These are phyloP conservation scores for Tholera decimalis DNA, from an alignment of 2,888 invertebrate genomes.

Conservation along the genomic window DNA sequence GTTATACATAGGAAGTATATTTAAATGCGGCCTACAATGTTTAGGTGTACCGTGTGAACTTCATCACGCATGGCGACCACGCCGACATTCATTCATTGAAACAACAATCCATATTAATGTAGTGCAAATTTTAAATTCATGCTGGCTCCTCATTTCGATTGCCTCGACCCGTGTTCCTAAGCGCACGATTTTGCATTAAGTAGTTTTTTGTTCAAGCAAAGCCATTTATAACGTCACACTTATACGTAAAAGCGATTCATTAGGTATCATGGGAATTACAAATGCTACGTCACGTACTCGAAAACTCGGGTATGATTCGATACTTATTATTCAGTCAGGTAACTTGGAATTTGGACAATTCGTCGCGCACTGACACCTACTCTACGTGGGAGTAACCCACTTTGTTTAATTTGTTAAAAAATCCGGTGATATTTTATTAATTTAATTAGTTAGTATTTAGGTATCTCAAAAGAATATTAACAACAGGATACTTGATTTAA, in stretches of 20 bases:
- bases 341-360: slow-evolving; percentile 74
- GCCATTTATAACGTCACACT: slow-evolving; percentile 86
- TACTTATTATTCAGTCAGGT: slow-evolving; percentile 75
- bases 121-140: slow-evolving; percentile 91
- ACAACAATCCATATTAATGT: slow-evolving; percentile 91
- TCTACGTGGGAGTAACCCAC: slow-evolving; percentile 74
- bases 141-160: slow-evolving; percentile 87
- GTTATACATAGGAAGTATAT: slow-evolving; percentile 91
- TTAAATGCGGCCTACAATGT: slow-evolving; percentile 90
- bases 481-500: slow-evolving; percentile 58
- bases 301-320: slow-evolving; percentile 70
- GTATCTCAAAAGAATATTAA: slow-evolving; percentile 52
- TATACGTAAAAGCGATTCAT: slow-evolving; percentile 82
- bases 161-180: slow-evolving; percentile 85
- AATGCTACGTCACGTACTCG: slow-evolving; percentile 77
- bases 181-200: slow-evolving; percentile 90
- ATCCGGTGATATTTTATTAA: slow-evolving; percentile 56
- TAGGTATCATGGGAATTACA: slow-evolving; percentile 79
- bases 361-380: slow-evolving; percentile 64
- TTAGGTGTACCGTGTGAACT: slow-evolving; percentile 90
- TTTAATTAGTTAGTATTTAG: no score
- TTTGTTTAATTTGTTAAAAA: slow-evolving; percentile 58
- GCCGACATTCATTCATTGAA: slow-evolving; percentile 90
- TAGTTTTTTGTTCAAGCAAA: slow-evolving; percentile 87
- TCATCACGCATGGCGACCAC: slow-evolving; percentile 90